Conservation (phyloP, 2,888 invertebrate species). For the Polydrusus cervinus region DNA sequence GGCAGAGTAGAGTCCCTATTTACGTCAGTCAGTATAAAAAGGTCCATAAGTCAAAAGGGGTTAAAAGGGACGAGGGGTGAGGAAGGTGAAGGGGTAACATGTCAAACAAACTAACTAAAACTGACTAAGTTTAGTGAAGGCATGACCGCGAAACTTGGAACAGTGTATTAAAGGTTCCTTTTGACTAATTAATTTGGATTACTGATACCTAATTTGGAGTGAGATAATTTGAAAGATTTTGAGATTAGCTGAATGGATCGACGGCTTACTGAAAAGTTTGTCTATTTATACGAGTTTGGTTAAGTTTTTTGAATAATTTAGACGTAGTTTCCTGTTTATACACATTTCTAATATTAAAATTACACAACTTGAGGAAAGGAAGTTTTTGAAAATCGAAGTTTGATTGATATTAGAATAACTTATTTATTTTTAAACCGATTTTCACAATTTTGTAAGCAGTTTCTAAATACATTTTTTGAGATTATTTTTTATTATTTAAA, state of each 20-base stretch:
- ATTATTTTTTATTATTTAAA: no score
- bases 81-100: conserved; percentile 44
- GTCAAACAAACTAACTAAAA: conserved; percentile 55
- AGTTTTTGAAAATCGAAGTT: no score
- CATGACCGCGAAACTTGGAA: conserved; percentile 44
- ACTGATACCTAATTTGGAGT: conserved; percentile 38
- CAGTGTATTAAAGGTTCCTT: conserved; percentile 48
- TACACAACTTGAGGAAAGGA: no score
- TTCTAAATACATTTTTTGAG: no score
- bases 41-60: conserved; percentile 48
- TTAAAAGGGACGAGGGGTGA: conserved; percentile 23
- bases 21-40: conserved; percentile 47
- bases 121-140: conserved; percentile 46
- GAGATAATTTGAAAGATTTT: conserved; percentile 24
- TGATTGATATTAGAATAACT: no score
- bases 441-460: no score
- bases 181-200: conserved; percentile 47
- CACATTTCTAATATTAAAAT: no score
- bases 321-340: no score
- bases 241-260: background rate
- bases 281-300: background rate
- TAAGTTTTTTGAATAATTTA: no score
- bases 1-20: conserved; percentile 1
- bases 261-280: background rate
- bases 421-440: no score